These are phyloP conservation scores for Menidia beryllina DNA, from an alignment of 2,113 vertebrate genomes.

Conservation along the genomic window DNA sequence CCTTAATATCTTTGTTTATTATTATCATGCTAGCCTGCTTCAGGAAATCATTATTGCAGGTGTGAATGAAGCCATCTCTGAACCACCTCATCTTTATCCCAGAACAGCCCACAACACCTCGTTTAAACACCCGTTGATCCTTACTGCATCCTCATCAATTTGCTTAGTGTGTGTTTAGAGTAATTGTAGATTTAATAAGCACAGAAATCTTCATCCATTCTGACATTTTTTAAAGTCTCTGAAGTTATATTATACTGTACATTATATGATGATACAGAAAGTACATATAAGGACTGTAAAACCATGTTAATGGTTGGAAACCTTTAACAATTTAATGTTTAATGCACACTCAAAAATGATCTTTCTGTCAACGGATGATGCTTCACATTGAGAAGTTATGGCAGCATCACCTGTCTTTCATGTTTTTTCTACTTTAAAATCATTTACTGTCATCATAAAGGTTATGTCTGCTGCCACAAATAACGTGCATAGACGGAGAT, in stretches of 20 bases:
- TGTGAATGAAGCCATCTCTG: slow-evolving; percentile 33
- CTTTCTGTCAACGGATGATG: slow-evolving; percentile 29
- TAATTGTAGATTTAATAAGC: slow-evolving; percentile 78
- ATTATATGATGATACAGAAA: not conserved
- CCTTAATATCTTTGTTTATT: slow-evolving; percentile 23
- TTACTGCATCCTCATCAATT: slow-evolving; percentile 6
- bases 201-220: slow-evolving; percentile 56
- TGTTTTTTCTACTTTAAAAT: slow-evolving; percentile 4
- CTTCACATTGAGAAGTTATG: not conserved
- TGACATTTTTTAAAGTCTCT: slow-evolving; percentile 42
- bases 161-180: slow-evolving; percentile 56
- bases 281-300: not conserved
- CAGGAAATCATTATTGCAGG: slow-evolving; percentile 43
- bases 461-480: slow-evolving; percentile 13
- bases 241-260: not conserved
- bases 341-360: not conserved
- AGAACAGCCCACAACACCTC: slow-evolving; percentile 60
- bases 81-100: slow-evolving; percentile 72
- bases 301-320: not conserved
- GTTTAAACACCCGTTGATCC: slow-evolving; percentile 50
- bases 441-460: not conserved
- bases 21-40: slow-evolving; percentile 31
- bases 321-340: too few species aligned
- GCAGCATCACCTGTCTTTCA: slow-evolving; percentile 15
- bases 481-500: not conserved